Conservation (phyloP, 2,888 invertebrate genomes). For the Epistrophe grossulariae region DNA sequence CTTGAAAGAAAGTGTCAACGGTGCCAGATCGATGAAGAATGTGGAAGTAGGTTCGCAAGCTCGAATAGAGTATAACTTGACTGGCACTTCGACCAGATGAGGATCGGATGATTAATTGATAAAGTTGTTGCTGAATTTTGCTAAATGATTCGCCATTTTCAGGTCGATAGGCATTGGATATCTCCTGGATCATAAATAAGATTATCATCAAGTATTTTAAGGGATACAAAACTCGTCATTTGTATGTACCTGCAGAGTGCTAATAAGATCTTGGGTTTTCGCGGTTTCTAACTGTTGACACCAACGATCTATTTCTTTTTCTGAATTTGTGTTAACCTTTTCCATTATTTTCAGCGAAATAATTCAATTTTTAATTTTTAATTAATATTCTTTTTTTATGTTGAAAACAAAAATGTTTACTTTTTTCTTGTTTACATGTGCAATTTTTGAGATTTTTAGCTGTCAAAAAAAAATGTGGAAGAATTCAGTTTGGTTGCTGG, state of each 20-base stretch:
- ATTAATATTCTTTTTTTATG: neutral
- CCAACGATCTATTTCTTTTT: slow-evolving; percentile 2
- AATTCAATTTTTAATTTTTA: neutral
- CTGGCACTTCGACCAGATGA: slow-evolving; percentile 19
- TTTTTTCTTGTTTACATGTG: slow-evolving; percentile 30
- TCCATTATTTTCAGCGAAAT: neutral
- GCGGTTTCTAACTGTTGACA: slow-evolving; percentile 6
- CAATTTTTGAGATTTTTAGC: neutral
- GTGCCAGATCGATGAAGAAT: slow-evolving; percentile 47
- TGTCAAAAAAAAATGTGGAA: neutral
- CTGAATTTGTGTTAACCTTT: neutral
- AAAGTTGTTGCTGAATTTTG: slow-evolving; percentile 35
- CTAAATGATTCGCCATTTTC: neutral
- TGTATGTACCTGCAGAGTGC: slow-evolving; percentile 20
- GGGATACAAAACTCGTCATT: too few species aligned
- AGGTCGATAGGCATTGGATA: slow-evolving; percentile 57
- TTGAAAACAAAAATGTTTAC: slow-evolving; percentile 4
- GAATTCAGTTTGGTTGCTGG: neutral
- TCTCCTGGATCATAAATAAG: slow-evolving; percentile 44
- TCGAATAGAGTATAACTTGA: slow-evolving; percentile 52
- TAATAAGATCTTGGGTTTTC: slow-evolving; percentile 13
- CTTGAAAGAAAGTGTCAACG: slow-evolving; percentile 43
- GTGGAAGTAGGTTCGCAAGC: slow-evolving; percentile 64
- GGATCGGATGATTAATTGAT: slow-evolving; percentile 27
- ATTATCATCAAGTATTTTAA: neutral